Base-by-base conservation (phyloP, 2,888 invertebrate genomes). In the Mycalesis mineus region DNA sequence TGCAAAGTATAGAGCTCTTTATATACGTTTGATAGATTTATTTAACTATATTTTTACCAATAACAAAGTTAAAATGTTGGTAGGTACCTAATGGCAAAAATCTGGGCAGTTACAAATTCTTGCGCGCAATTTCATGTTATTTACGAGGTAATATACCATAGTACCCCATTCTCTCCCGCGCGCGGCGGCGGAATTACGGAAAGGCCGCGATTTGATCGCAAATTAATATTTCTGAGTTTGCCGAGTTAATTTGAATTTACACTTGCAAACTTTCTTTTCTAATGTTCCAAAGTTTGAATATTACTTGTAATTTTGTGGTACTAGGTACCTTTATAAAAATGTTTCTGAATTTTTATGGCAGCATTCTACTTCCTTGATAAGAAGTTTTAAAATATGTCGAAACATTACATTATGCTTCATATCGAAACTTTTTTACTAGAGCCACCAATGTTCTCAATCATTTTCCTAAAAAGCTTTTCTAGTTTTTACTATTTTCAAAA, bases 101-200 rank as follows among this genome's bases (percentile, higher is more conserved):
- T 44, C 40, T 51, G 17, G 41, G 52, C 42, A 42, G 42, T 52
- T 66, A 75, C 75, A 78, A 75, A 73, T 77, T 74, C 74, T 71
- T 67, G 71, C 68, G 71, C 69, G 72, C 74, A 75, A 76, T 78
- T 73, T 68, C 61, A 65, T 62, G 66, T 66, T 68, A 72, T 75
- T 75, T 78, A 77, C 73, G 74, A 70, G 63, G 66, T 66, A 66
- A 62, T 69, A 64, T 55, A 49, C 51, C 49, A 65, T 57, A 44
- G 42, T 42, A 15, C 66, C 57, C 61, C 65, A 60, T 60, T 62
- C 60, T 47, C 56, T 51, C 53, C 61, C 47, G 52, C 42, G 42
- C 7, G 53, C 61, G 50, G 52, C 42, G 42, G 4, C 39, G 50
- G 60, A 61, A 64, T 63, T 60, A 65, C 66, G 55, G 51, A 44